Conservation (phyloP, 2,113 vertebrate genomes). For the Tretioscincus oriximinensis region DNA sequence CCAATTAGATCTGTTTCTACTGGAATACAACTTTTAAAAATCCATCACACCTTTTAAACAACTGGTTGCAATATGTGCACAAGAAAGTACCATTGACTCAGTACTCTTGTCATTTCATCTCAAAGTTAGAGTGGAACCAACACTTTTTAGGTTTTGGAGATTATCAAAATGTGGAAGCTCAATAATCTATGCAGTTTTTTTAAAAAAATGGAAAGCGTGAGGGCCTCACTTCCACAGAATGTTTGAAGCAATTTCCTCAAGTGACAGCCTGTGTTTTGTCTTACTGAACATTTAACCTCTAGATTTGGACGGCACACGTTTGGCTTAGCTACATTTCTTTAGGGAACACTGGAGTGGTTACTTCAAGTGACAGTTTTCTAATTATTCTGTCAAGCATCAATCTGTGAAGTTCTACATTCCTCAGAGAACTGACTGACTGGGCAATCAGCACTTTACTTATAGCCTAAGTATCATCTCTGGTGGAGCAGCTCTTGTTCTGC, state of each 20-base stretch:
- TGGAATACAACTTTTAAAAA: neutral
- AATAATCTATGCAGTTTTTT: conserved; percentile 45
- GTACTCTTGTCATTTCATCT: neutral
- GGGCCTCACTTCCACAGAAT: conserved; percentile 57
- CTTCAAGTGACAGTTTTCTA: conserved; percentile 95
- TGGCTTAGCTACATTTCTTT: conserved; percentile 71
- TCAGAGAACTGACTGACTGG: conserved; percentile 87
- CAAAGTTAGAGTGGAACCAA: conserved; percentile 35
- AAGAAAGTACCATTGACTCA: neutral
- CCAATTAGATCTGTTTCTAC: neutral
- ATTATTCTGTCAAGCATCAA: conserved; percentile 99
- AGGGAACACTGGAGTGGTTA: conserved; percentile 87
- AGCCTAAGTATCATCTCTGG: conserved; percentile 56
- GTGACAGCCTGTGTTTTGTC: conserved; percentile 77
- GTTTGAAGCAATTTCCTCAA: conserved; percentile 68
- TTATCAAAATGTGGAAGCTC: conserved; percentile 45
- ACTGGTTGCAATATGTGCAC: neutral
- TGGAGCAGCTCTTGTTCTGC: conserved; percentile 46
- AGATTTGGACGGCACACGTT: conserved; percentile 68
- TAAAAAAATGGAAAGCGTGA: conserved; percentile 27
- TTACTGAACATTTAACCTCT: conserved; percentile 81
- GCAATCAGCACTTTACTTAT: conserved; percentile 88
- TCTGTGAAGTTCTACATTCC: conserved; percentile 84
- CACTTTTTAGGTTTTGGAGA: conserved; percentile 37
- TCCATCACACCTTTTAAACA: neutral